These are phyloP conservation scores for Hesperophylax magnus DNA, from an alignment of 1,140 invertebrate species.

Conservation along the genomic window DNA sequence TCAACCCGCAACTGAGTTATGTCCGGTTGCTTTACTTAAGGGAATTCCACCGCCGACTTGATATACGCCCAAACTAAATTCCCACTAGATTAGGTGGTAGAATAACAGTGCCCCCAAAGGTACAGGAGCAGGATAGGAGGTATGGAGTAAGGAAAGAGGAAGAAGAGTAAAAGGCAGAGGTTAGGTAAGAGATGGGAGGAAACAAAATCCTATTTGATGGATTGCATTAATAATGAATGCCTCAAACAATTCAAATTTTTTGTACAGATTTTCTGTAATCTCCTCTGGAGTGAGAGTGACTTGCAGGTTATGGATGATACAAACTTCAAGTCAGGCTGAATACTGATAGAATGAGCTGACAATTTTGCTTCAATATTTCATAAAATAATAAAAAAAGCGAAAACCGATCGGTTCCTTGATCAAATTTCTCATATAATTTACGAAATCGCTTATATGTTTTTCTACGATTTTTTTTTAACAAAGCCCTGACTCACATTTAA, in stretches of 20 bases:
- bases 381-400: too few relatives aligned
- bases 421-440: too few relatives aligned
- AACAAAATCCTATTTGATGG: constrained; percentile 3
- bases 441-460: too few relatives aligned
- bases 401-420: too few relatives aligned
- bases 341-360: too few relatives aligned
- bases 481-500: too few relatives aligned
- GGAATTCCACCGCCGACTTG: constrained; percentile 49
- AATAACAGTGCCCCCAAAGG: constrained; percentile 13
- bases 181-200: not conserved
- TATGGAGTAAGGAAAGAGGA: too few relatives aligned
- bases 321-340: too few relatives aligned
- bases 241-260: not conserved
- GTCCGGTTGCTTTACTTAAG: constrained; percentile 51
- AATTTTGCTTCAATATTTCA: too few relatives aligned
- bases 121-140: too few relatives aligned
- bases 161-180: too few relatives aligned
- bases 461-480: too few relatives aligned
- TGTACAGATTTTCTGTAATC: not conserved
- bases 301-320: not conserved
- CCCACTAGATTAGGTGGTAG: constrained; percentile 39
- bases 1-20: constrained; percentile 50
- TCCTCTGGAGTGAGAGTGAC: not conserved
- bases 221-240: constrained; percentile 32
- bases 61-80: constrained; percentile 48